Conservation (phyloP, 2,113 vertebrate genomes). For the Cygnus buccinator region DNA sequence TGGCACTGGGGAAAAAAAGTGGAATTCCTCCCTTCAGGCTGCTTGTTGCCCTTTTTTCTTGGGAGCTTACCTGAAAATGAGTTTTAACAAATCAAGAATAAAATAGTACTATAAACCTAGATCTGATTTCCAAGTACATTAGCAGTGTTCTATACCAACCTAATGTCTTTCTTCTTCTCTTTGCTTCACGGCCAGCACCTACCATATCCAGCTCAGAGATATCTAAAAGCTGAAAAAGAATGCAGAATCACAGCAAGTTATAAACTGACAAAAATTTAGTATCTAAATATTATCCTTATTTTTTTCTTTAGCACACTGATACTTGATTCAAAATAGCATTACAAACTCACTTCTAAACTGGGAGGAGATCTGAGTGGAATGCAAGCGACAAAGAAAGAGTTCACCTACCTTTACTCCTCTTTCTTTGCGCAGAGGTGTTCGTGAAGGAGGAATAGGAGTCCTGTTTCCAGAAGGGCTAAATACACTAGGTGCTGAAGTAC, state of each 20-base stretch:
- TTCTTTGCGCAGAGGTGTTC: slow-evolving; percentile 92
- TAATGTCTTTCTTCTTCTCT: slow-evolving; percentile 94
- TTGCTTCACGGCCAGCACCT: slow-evolving; percentile 93
- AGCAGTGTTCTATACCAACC: slow-evolving; percentile 76
- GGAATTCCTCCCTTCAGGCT: neutral
- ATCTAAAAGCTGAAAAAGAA: slow-evolving; percentile 84
- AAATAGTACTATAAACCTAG: neutral
- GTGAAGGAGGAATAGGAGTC: slow-evolving; percentile 89
- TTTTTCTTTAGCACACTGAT: neutral
- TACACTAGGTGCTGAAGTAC: slow-evolving; percentile 91
- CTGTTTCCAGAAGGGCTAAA: slow-evolving; percentile 94
- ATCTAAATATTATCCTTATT: neutral
- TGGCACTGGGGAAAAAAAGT: neutral
- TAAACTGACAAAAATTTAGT: too few species aligned
- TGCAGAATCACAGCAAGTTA: neutral
- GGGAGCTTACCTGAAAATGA: neutral
- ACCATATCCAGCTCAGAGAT: slow-evolving; percentile 93
- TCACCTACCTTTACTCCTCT: slow-evolving; percentile 91
- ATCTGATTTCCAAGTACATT: neutral
- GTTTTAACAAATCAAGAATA: neutral
- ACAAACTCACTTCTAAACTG: neutral
- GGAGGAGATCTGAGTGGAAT: neutral
- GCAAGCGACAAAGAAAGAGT: neutral
- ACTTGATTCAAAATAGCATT: neutral
- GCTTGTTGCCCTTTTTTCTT: neutral